Evolutionary conservation across 2,797 vertebrate genomes (phyloP).

Genomic region (Eulemur albifrons): DNA sequence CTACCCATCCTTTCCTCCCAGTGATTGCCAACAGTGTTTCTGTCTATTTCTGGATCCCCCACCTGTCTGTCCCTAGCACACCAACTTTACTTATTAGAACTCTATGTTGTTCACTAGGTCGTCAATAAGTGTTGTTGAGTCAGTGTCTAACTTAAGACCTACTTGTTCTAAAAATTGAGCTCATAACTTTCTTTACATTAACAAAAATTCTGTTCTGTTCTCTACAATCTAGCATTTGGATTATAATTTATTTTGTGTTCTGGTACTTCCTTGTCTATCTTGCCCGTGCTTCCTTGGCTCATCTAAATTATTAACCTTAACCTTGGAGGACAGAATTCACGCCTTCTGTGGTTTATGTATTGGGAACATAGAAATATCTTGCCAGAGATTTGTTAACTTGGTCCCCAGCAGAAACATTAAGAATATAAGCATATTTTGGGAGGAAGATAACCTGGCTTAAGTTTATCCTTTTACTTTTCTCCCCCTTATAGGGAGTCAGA

Average conservation of each 20-base stretch:
- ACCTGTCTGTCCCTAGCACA: neutral
- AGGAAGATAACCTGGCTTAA: neutral
- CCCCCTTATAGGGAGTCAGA: neutral
- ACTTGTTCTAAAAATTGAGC: neutral
- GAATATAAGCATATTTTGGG: neutral
- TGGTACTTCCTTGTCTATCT: neutral
- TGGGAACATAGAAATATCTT: neutral
- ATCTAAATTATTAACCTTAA: neutral
- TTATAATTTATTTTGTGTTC: neutral
- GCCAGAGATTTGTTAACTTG: neutral
- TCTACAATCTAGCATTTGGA: neutral
- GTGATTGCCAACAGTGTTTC: neutral
- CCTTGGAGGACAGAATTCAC: neutral
- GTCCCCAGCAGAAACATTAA: neutral
- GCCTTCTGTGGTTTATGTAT: neutral
- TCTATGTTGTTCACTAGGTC: too few species aligned
- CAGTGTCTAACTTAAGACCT: neutral
- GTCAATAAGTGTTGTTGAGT: neutral
- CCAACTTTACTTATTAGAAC: neutral
- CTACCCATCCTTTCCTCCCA: neutral
- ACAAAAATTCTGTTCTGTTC: neutral
- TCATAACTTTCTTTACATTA: neutral
- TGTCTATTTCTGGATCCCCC: neutral
- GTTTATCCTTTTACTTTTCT: neutral
- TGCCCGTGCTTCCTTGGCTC: neutral